Evolutionary conservation across 2,113 vertebrate genomes (phyloP), one percentile per base, ranked within the genome.

Genomic region (Mormyrus lacerda): DNA sequence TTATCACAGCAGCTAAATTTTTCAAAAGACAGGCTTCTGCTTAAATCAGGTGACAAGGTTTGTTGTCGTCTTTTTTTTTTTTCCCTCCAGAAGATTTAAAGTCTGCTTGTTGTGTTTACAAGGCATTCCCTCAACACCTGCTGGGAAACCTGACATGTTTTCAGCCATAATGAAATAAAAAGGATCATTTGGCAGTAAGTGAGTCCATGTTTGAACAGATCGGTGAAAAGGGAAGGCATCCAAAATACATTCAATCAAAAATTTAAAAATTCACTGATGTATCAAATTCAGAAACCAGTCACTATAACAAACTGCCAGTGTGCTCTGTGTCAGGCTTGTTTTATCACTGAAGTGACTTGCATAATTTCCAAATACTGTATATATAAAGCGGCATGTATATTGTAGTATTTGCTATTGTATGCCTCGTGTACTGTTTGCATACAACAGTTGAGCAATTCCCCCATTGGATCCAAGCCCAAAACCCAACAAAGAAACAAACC

Each of bases 171-270:
- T 84, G 82, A 47, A 84, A 84, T 84, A 84, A 84, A 84, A 84
- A 84, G 82, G 35, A 84, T 84, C 82, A 84, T 84, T 84, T 84
- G 82, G 82, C 82, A 84, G 82, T 84, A 84, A 84, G 82, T 84
- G 82, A 84, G 82, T 84, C 82, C 42, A 84, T 84, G 82, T 84
- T 47, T 84, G 82, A 84, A 84, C 82, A 84, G 82, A 84, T 84
- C 82, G 44, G 42, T 84, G 82, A 47, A 47, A 47, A 84, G 19
- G 82, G 82, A 84, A 84, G 21, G 44, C 82, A 4, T 84, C 82
- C 82, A 84, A 84, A 84, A 84, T 84, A 84, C 82, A 84, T 84
- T 84, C 82, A 84, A 84, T 84, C 82, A 84, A 84, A 84, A 84
- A 84, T 84, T 9, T 47, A 47, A 44, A 84, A 84, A 84, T 45